Evolutionary conservation across 2,888 invertebrate species (phyloP), one percentile per base, ranked within the genome.

Genomic region (Scaptodrosophila latifasciaeformis): DNA sequence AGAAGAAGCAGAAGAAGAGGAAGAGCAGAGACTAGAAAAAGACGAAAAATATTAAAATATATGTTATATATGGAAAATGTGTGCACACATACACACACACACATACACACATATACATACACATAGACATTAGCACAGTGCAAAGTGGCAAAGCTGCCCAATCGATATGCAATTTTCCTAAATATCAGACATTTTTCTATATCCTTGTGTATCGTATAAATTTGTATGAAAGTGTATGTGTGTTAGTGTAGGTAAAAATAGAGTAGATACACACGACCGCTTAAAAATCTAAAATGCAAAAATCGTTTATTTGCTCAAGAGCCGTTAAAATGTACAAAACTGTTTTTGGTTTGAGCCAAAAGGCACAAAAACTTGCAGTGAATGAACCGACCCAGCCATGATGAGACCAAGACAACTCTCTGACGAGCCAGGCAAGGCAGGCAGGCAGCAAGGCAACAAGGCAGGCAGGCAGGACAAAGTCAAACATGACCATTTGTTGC

Each of bases 281-380:
- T 63, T 65, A 49, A 70, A 76, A 72, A 78, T 72, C 61, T 70
- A 74, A 72, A 77, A 72, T 72, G 75, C 78, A 77, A 70, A 72
- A 77, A 72, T 70, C 78, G 78, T 74, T 72, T 72, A 72, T 72
- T 77, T 74, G 78, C 62, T 70, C 78, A 70, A 67, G 59, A 65
- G 63, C 78, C 75, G 78, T 74, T 74, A 70, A 78, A 72, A 78
- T 75, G 61, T 67, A 65, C 65, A 70, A 72, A n/a, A 54, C 63
- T 62, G 49, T 17, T 13, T 34, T 2, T 10, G n/a, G 13, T 1
- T 6, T 34, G n/a, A 7, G 34, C 15, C 34, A 10, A 15, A 10
- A 13, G 34, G 5, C 2, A 30, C 30, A 12, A 30, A 30, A 7
- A 10, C 5, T 34, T 34, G 12, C 6, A 2, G 13, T 13, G 12